These are phyloP conservation scores for Neofelis nebulosa DNA, from an alignment of 2,113 vertebrate genomes.

Conservation along the genomic window DNA sequence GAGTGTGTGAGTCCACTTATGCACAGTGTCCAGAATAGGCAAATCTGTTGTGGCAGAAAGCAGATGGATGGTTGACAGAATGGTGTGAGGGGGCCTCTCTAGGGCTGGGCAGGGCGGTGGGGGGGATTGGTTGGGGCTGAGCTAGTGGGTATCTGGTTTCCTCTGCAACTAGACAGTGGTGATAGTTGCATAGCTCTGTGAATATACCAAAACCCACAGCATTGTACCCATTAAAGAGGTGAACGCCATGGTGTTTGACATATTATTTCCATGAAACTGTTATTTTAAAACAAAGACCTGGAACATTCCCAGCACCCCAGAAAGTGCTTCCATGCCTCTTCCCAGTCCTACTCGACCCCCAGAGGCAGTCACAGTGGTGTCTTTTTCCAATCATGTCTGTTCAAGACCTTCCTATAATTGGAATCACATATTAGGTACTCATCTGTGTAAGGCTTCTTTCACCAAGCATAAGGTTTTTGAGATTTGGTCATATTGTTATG, in stretches of 20 bases:
- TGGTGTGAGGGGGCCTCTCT: not conserved
- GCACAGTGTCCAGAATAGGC: not conserved
- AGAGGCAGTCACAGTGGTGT: fast-evolving
- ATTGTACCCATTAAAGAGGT: not conserved
- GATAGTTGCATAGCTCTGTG: not conserved
- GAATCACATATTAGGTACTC: not conserved
- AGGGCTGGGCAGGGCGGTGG: not conserved
- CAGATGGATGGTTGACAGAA: not conserved
- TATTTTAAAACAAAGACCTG: not conserved
- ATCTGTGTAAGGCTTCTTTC: not conserved
- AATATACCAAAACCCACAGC: not conserved
- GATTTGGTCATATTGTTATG: not conserved
- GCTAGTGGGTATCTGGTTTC: not conserved
- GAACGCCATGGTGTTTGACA: not conserved
- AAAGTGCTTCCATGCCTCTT: not conserved
- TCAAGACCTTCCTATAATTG: not conserved
- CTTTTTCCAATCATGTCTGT: not conserved
- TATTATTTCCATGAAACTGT: not conserved
- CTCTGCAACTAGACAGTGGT: not conserved
- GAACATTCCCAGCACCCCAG: not conserved
- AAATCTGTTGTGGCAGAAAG: not conserved
- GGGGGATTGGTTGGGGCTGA: not conserved
- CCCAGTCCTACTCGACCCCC: fast-evolving
- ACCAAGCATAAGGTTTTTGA: not conserved
- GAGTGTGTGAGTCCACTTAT: not conserved